Conservation (phyloP, 2,888 invertebrate genomes). For the Phorcus lineatus region DNA sequence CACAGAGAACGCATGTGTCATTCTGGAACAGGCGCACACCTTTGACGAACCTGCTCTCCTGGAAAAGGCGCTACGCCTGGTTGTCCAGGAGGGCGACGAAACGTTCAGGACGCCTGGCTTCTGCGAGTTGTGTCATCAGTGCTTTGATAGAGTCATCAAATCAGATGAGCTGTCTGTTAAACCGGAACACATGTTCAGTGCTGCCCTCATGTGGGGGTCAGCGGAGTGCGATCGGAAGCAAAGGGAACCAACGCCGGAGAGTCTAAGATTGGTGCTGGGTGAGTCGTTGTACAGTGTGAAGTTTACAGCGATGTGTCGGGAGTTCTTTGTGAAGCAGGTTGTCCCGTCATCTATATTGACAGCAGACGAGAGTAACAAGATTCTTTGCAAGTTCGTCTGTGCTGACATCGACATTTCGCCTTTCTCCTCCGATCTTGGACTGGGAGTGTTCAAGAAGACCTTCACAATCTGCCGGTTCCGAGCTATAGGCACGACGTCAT, state of each 20-base stretch:
- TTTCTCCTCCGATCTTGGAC: too few relatives aligned
- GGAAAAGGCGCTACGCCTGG: constrained; percentile 82
- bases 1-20: constrained; percentile 79
- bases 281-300: constrained; percentile 51
- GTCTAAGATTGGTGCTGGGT: constrained; percentile 44
- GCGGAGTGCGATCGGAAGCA: constrained; percentile 46
- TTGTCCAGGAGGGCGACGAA: constrained; percentile 80
- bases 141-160: constrained; percentile 81
- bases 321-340: constrained; percentile 81
- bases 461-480: background rate
- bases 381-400: too few relatives aligned
- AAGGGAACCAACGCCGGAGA: constrained; percentile 34
- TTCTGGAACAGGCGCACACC: constrained; percentile 59
- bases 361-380: too few relatives aligned
- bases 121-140: constrained; percentile 81
- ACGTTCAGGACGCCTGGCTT: constrained; percentile 78
- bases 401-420: too few relatives aligned
- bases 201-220: constrained; percentile 52
- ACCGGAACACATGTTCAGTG: constrained; percentile 48
- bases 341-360: too few relatives aligned
- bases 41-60: constrained; percentile 76
- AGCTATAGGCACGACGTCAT: constrained; percentile 2
- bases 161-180: constrained; percentile 83
- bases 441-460: too few relatives aligned
- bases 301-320: constrained; percentile 64